phyloP scores from a whole-genome alignment of 2,113 vertebrate genomes.

The Ploceus nigricollis region DNA sequence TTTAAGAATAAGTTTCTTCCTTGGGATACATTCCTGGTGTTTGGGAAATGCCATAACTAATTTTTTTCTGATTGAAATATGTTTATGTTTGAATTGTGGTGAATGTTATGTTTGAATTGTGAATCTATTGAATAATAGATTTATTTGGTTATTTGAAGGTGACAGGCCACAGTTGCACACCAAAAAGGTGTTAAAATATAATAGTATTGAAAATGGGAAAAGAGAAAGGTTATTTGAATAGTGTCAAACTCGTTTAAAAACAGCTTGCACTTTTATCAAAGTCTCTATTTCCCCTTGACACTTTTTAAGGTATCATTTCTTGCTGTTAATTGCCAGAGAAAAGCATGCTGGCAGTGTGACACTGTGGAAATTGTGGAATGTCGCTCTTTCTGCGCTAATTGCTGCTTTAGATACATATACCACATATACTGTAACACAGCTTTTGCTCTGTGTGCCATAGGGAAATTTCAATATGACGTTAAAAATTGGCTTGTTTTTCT shows the following conservation, averaged over 20 bases:
- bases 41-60: rapidly evolving
- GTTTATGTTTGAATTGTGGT: not conserved
- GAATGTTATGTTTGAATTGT: not conserved
- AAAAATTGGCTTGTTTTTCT: not conserved
- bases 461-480: not conserved
- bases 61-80: not conserved
- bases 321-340: not conserved
- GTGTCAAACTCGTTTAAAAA: not conserved
- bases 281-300: not conserved
- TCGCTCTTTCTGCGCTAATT: not conserved
- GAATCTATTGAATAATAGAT: not conserved
- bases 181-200: not conserved
- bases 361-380: not conserved
- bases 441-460: not conserved
- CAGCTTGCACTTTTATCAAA: not conserved
- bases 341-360: not conserved
- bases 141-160: not conserved
- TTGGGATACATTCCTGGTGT: not conserved
- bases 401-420: not conserved
- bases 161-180: not conserved
- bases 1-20: not conserved
- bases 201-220: not conserved
- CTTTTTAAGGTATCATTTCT: not conserved
- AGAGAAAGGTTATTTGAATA: not conserved
- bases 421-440: not conserved